Evolutionary conservation across 37 sponge, comb jelly and placozoan species (phyloP).

Genomic region (Beroe forskalii): DNA sequence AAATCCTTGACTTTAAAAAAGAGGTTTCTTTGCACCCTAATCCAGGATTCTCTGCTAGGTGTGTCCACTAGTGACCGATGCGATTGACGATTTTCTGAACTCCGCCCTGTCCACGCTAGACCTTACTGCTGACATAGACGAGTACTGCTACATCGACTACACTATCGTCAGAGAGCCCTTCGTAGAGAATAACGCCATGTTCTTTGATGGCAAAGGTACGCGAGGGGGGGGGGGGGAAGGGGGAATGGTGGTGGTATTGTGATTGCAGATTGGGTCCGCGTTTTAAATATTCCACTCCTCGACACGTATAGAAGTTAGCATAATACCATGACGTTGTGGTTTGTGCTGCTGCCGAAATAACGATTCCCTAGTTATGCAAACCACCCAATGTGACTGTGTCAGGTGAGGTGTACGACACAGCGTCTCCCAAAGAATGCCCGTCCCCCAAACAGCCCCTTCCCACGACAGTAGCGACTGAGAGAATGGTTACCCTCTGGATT

Average conservation of each 20-base stretch:
- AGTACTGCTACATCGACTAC: constrained; percentile 48
- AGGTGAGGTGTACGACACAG: constrained; percentile 17
- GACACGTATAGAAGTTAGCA: too few relatives aligned
- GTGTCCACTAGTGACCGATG: constrained; percentile 34
- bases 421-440: background rate
- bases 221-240: too few relatives aligned
- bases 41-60: too few relatives aligned
- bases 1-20: too few relatives aligned
- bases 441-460: constrained; percentile 17
- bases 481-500: constrained; percentile 58
- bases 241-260: too few relatives aligned
- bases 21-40: too few relatives aligned
- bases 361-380: too few relatives aligned
- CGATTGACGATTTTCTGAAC: background rate
- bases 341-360: too few relatives aligned
- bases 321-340: too few relatives aligned
- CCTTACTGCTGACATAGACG: background rate
- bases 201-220: constrained; percentile 57
- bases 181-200: background rate
- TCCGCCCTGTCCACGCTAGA: background rate
- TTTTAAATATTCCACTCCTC: too few relatives aligned
- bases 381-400: too few relatives aligned
- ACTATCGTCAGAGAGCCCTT: background rate
- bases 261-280: too few relatives aligned
- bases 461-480: background rate